Percentiles rank a stretch among this genome's conserved stretches.
phyloP scores from a whole-genome alignment of 2,888 invertebrate species.

The Zaprionus obscuricornis region DNA sequence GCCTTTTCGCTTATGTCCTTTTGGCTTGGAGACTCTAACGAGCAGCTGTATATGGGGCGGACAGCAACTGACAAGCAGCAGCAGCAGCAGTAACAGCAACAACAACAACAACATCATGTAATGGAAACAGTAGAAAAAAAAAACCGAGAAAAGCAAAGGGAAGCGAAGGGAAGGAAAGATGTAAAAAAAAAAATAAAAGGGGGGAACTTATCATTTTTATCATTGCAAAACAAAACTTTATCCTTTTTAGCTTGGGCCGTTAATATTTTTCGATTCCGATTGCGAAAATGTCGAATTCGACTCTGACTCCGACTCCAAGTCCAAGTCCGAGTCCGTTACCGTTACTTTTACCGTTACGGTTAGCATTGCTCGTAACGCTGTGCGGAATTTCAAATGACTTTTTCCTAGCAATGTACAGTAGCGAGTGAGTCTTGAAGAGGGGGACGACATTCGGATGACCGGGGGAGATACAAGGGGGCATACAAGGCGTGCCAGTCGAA shows the following conservation, averaged over 20 bases:
- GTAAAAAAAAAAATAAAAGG: conserved; percentile 17
- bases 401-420: too few relatives aligned
- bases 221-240: conserved; percentile 76
- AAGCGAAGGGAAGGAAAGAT: conserved; percentile 17
- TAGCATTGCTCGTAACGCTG: conserved; percentile 44
- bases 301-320: conserved; percentile 13
- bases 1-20: too few relatives aligned
- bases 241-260: conserved; percentile 71
- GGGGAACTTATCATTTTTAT: conserved; percentile 77
- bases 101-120: conserved; percentile 2
- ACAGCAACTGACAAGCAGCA: conserved; percentile 7
- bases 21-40: conserved; percentile 13
- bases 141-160: too few relatives aligned
- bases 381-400: conserved; percentile 79
- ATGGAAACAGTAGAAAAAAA: too few relatives aligned
- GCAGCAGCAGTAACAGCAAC: conserved; percentile 4
- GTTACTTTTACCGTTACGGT: conserved; percentile 28
- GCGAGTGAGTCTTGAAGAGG: too few relatives aligned
- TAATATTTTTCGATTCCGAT: conserved; percentile 72
- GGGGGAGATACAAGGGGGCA: too few relatives aligned
- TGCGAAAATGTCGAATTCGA: conserved; percentile 57
- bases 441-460: too few relatives aligned
- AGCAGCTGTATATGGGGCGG: conserved; percentile 19
- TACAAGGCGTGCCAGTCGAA: too few relatives aligned
- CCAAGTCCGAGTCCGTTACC: conserved; percentile 26